Percentiles rank a stretch among this genome's conserved stretches.
Evolutionary conservation across 2,797 vertebrate species (phyloP).

Genomic region (Falco biarmicus): DNA sequence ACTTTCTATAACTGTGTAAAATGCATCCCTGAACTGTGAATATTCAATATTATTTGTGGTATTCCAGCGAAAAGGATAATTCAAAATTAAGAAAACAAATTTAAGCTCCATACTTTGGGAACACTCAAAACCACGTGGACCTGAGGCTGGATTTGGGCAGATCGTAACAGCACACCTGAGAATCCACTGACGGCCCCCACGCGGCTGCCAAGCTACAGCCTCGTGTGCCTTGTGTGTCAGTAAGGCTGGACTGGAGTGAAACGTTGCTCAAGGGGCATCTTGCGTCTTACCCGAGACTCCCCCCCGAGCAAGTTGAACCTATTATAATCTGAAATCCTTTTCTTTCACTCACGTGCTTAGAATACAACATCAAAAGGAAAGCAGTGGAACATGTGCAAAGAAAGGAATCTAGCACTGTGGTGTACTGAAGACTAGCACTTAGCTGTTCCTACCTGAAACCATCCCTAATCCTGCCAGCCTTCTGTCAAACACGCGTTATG

Average conservation of each 20-base stretch:
- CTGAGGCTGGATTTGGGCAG: background rate
- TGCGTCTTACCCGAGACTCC: background rate
- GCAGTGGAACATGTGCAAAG: background rate
- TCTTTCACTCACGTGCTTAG: background rate
- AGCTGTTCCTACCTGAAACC: background rate
- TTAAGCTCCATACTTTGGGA: background rate
- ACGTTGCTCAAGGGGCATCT: fast-evolving
- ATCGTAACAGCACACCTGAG: background rate
- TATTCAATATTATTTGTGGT: background rate
- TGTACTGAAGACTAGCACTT: no score
- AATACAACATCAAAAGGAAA: background rate
- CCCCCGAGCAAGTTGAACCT: background rate
- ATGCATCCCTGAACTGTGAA: background rate
- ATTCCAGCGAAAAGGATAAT: background rate
- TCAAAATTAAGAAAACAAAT: background rate
- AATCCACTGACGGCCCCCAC: fast-evolving
- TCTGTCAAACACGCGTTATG: fast-evolving
- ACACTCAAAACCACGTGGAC: fast-evolving
- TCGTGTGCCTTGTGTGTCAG: fast-evolving
- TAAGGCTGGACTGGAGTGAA: background rate
- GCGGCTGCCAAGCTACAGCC: background rate
- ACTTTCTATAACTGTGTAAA: background rate
- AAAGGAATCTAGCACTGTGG: no score
- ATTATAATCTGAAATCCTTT: background rate
- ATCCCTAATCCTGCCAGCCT: background rate